Base-by-base conservation (phyloP, 2,797 vertebrate species). In the Otus scops region DNA sequence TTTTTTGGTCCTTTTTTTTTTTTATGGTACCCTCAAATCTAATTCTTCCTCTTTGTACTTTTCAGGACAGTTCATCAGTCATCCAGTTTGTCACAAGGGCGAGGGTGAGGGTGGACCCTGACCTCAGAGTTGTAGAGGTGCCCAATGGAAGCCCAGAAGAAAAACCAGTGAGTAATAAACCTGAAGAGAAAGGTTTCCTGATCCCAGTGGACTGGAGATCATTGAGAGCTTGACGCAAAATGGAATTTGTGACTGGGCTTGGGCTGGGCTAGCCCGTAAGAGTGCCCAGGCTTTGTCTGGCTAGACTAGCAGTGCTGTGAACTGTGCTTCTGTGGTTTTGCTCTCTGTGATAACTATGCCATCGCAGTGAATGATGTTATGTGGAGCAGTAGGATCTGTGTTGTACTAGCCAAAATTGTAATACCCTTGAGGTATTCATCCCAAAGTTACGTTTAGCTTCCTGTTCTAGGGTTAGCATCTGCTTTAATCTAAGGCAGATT, bases 51-150 rank as follows among this genome's bases (percentile, higher is more conserved):
- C 26, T 59, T 93, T 60, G 63, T 67, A 51, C 38, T 94, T 91
- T 83, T 83, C 97, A 99, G 99, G 99, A 99, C 85, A 99, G 98
- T 78, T 99, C 99, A 12, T 99, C 99, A 0, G 98, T 99, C 87
- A 99, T 99, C 97, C 99, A 99, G 97, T 99, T 99, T 91, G 99
- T 99, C 97, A 98, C 99, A 20, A 98, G 98, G 38, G 99, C 98
- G 32, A 98, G 94, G 13, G 98, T 99, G 56, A 98, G 96, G 88
- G 98, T 99, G 57, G 98, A 99, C 64, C 95, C 97, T 74, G 98
- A 93, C 39, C 94, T 98, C 14, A 85, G 98, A 76, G 98, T 99
- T 47, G 98, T 99, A 93, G 99, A 99, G 97, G 96, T 99, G 47
- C 96, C 98, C 21, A 94, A 17, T 15, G 99, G 99, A 60, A 99